These are phyloP conservation scores for Chironomus striatipennis DNA, from an alignment of 1,140 invertebrate genomes.

Conservation along the genomic window DNA sequence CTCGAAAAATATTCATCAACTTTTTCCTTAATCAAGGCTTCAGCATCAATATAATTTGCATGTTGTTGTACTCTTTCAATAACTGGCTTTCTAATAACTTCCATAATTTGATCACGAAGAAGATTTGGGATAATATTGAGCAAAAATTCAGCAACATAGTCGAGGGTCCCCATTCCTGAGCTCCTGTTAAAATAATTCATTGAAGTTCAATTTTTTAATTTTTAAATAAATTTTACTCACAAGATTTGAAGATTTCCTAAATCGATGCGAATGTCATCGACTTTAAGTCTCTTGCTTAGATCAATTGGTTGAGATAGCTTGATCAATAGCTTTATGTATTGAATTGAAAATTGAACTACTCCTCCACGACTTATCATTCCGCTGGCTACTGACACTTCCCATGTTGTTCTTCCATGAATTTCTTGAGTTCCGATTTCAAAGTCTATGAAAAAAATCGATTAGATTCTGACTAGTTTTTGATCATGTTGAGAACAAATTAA, in stretches of 20 bases:
- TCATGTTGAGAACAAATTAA: no score
- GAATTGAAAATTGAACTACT: constrained; percentile 60
- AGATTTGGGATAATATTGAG: constrained; percentile 74
- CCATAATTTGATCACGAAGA: constrained; percentile 73
- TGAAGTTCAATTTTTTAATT: background rate
- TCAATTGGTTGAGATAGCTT: constrained; percentile 65
- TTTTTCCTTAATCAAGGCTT: constrained; percentile 57
- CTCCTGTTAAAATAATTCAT: constrained; percentile 38
- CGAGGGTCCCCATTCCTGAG: constrained; percentile 68
- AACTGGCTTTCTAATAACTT: constrained; percentile 65
- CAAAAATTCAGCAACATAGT: constrained; percentile 67
- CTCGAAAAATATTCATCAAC: background rate
- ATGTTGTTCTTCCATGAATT: constrained; percentile 64
- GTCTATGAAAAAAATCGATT: constrained; percentile 34
- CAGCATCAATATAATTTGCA: constrained; percentile 60
- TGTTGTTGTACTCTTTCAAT: constrained; percentile 54
- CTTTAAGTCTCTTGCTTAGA: constrained; percentile 57
- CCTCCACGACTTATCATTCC: constrained; percentile 61
- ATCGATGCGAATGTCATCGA: constrained; percentile 67
- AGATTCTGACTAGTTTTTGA: no score
- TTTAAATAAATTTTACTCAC: background rate
- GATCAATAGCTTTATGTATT: constrained; percentile 57
- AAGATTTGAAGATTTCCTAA: constrained; percentile 70
- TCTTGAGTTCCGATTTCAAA: constrained; percentile 69
- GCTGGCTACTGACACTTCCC: constrained; percentile 60